Base-by-base conservation (phyloP, 2,113 vertebrate species). In the Ceuthmochares aereus region DNA sequence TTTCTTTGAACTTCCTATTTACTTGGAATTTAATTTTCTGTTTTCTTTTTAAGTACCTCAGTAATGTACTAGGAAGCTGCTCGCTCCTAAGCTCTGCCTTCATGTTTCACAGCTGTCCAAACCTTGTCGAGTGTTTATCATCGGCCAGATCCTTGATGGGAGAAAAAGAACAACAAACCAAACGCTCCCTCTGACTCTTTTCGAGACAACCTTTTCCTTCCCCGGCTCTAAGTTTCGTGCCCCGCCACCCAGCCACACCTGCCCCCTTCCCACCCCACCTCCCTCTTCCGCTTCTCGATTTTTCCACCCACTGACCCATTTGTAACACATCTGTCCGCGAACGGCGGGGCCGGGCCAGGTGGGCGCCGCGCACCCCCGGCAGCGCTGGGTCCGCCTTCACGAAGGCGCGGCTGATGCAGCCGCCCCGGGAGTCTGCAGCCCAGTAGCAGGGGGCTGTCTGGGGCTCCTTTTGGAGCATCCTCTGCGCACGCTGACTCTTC, bases 401-500 rank as follows among this genome's bases (percentile, higher is more conserved):
- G 6, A 0, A 6, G 1, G 18, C 36, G 14, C n/a, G 23, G 36
- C 69, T 4, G 40, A 32, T 2, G 0, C 37, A 6, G 0, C 15
- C 60, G 0, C 27, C 1, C 25, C 42, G 1, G 25, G 56, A 49
- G 26, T 21, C 1, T 14, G 2, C 64, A n/a, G n/a, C n/a, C n/a
- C n/a, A n/a, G n/a, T n/a, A n/a, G n/a, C n/a, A n/a, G n/a, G n/a
- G n/a, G n/a, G 40, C 40, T 12, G 12, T 12, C 40, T 40, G 40
- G 9, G 40, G 12, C 43, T 49, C 47, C 21, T 11, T 23, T 15
- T 9, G 49, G 22, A 9, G 9, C 6, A 2, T 19, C n/a, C 27
- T n/a, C 51, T 16, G 37, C 5, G 19, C 5, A 2, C 12, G 8
- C 2, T 23, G 26, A 13, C 36, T 42, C 17, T 21, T 55, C 30